Evolutionary conservation across 2,113 vertebrate species (phyloP), one percentile per base, ranked within the genome.

Genomic region (Apodemus sylvaticus): DNA sequence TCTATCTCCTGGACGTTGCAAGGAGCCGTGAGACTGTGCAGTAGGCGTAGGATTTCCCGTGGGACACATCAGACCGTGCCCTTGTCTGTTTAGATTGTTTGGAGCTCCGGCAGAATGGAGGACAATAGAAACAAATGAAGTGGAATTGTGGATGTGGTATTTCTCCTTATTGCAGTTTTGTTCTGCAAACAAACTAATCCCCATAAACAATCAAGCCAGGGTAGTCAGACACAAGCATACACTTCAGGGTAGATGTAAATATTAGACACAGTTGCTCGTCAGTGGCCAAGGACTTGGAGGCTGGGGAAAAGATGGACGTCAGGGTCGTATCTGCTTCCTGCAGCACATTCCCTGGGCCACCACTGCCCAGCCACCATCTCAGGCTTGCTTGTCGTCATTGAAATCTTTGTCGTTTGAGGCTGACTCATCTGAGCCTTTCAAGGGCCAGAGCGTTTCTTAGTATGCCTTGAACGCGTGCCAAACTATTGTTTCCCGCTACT

Each of bases 401-500:
- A 97, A 96, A 96, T 97, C 95, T 95, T 82, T 96, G 97, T 81
- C 90, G 71, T 94, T 97, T 95, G 76, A 89, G 97, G 94, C 98
- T 98, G 98, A 98, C 97, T 98, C 98, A 98, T 97, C 96, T 94
- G 58, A 95, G 96, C 93, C 95, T 98, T 96, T 60, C 62, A 98
- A 98, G 71, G 42, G 96, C 86, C 93, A 92, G 51, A 9, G 68
- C 97, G 95, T 96, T 98, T 97, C 97, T 98, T 90, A 89, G 96
- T 8, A 1, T 88, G 64, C 19, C 2, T 94, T 98, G 98, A 98
- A 97, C 53, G 70, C 19, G 71, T 86, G 98, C 99, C 98, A 99
- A 96, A 87, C 97, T 95, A 99, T 99, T 99, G 98, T 99, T 98
- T 97, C 97, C 34, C 39, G 39, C 98, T 97, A 98, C 98, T 99